Conservation (phyloP, 2,113 vertebrate genomes). For the Eleginops maclovinus region DNA sequence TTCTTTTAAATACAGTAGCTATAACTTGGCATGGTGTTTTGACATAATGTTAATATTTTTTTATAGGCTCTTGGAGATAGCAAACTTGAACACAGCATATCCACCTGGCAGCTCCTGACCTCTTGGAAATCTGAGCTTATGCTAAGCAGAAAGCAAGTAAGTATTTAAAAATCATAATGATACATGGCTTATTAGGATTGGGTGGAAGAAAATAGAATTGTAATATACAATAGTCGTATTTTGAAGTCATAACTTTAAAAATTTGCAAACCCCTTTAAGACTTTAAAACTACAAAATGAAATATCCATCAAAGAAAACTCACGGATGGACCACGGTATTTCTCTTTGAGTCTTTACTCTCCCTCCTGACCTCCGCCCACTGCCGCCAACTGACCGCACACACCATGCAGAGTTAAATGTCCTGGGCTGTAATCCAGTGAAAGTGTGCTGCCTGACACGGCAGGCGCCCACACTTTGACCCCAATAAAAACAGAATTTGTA, state of each 20-base stretch:
- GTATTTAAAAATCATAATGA: conserved; percentile 10
- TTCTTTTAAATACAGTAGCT: too few relatives aligned
- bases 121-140: conserved; percentile 84
- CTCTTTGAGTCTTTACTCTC: conserved; percentile 9
- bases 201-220: not conserved
- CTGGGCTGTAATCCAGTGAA: conserved; percentile 49
- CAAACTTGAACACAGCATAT: conserved; percentile 73
- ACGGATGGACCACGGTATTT: conserved; percentile 3
- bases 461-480: conserved; percentile 39
- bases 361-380: conserved; percentile 47
- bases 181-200: not conserved
- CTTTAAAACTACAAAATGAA: not conserved
- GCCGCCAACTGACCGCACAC: conserved; percentile 37
- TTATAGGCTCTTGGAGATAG: conserved; percentile 75
- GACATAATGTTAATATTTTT: not conserved
- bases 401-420: conserved; percentile 3
- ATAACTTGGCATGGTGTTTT: too few relatives aligned
- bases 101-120: conserved; percentile 83
- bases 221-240: not conserved
- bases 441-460: conserved; percentile 46
- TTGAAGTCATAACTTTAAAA: not conserved
- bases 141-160: conserved; percentile 76
- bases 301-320: conserved; percentile 1
- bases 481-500: conserved; percentile 23
- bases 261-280: not conserved